Conservation (phyloP, 2,888 invertebrate species). For the Panorpa germanica region DNA sequence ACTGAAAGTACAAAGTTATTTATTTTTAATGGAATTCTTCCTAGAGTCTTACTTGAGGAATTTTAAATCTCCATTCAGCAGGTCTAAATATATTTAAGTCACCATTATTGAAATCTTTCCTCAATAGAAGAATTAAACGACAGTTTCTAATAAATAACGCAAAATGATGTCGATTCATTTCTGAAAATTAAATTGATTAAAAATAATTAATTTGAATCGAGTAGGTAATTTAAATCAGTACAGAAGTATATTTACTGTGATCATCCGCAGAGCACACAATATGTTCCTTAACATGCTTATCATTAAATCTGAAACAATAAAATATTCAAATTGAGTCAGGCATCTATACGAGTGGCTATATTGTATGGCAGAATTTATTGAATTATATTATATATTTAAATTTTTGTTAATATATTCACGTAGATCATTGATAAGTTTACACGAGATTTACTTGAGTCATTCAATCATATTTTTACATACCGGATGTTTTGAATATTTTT, state of each 20-base stretch:
- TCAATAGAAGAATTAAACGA: conserved; percentile 77
- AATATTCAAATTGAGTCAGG: too few species aligned
- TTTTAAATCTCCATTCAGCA: conserved; percentile 97
- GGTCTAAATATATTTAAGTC: conserved; percentile 89
- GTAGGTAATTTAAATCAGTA: too few species aligned
- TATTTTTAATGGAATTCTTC: conserved; percentile 2
- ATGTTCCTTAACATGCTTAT: conserved; percentile 89
- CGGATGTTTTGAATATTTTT: too few species aligned
- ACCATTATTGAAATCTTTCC: conserved; percentile 81
- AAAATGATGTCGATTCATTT: conserved; percentile 98
- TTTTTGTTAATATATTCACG: too few species aligned
- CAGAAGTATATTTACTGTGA: conserved; percentile 51
- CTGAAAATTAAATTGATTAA: conserved; percentile 28
- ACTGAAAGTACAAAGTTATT: not conserved
- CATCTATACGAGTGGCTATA: too few species aligned
- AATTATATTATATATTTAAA: too few species aligned
- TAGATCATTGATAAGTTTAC: too few species aligned
- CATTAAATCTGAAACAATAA: too few species aligned
- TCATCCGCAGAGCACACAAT: conserved; percentile 94
- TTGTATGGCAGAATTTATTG: too few species aligned
- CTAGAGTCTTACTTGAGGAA: conserved; percentile 49
- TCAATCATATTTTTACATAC: too few species aligned
- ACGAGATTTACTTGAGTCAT: too few species aligned
- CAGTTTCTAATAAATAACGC: conserved; percentile 95
- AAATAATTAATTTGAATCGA: not conserved